Base-by-base conservation (phyloP, 2,113 vertebrate genomes). In the Grus americana region DNA sequence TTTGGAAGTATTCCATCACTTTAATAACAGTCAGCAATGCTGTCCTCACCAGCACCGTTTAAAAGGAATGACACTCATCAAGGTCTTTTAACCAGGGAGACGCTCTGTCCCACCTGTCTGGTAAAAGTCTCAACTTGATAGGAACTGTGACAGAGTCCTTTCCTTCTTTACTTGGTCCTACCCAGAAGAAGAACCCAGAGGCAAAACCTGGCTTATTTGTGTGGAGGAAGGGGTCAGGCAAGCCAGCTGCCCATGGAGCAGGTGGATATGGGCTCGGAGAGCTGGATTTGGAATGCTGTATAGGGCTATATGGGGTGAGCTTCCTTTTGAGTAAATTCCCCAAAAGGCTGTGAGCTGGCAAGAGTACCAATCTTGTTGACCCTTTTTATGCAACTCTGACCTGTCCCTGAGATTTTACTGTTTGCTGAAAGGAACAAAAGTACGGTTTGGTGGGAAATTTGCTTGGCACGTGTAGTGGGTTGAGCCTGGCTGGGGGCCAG, bases 251-350 rank as follows among this genome's bases (percentile, higher is more conserved):
- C 23, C 12, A 5, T 3, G 15, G 9, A 61, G 50, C 30, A 49
- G 14, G 57, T 38, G n/a, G 27, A 42, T 54, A 44, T 0, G 2
- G 18, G 29, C 21, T 84, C 0, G 0, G 21, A 52, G 30, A 76
- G 6, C 32, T 26, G 62, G 30, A 8, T 12, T 70, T 66, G 58
- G 36, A 50, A 36, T 17, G n/a, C 5, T 16, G 15, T 9, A 18
- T 12, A 29, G 4, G 22, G 7, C 29, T 92, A 15, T 5, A 10
- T 18, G 29, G 52, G 52, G 52, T 27, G 52, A 54, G 52, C 52
- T 29, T 54, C 52, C 52, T 54, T 54, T 54, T 29, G 19, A 36
- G 27, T 3, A 4, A 63, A 11, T 54, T 74, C 34, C 4, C 22
- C 5, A 16, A 74, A 65, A 47, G 40, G 6, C 36, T 44, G 16